Evolutionary conservation across 2,113 vertebrate species (phyloP).

Genomic region (Holacanthus passer): DNA sequence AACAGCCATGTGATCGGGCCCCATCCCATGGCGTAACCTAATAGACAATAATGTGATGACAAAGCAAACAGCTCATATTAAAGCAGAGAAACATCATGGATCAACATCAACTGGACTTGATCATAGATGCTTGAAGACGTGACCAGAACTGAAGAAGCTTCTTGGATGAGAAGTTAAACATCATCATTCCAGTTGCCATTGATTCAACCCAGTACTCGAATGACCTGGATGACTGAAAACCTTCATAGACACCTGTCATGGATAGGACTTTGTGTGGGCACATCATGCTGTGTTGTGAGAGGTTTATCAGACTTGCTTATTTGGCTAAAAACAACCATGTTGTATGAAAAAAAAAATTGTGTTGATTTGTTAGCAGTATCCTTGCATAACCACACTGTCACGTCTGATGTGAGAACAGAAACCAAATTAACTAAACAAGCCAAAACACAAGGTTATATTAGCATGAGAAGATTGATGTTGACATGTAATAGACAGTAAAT

Average conservation of each 20-base stretch:
- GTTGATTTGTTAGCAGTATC: background rate
- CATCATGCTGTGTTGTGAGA: background rate
- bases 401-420: background rate
- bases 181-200: too few relatives aligned
- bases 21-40: constrained; percentile 98
- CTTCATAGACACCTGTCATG: background rate
- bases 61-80: background rate
- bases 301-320: background rate
- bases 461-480: background rate
- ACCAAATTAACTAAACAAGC: background rate
- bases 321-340: background rate
- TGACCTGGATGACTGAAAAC: too few relatives aligned
- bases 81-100: background rate
- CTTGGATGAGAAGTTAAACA: too few relatives aligned
- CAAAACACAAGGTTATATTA: background rate
- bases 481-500: background rate
- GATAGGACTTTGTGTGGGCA: background rate
- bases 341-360: background rate
- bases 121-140: too few relatives aligned
- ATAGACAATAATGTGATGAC: constrained; percentile 31
- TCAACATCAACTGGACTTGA: too few relatives aligned
- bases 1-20: constrained; percentile 98
- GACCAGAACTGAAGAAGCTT: too few relatives aligned
- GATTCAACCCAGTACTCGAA: too few relatives aligned
- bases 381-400: background rate